Percentiles rank a stretch among this genome's conserved stretches.
These are phyloP conservation scores for Lutraria lutraria DNA, from an alignment of 2,888 invertebrate genomes.

Conservation along the genomic window DNA sequence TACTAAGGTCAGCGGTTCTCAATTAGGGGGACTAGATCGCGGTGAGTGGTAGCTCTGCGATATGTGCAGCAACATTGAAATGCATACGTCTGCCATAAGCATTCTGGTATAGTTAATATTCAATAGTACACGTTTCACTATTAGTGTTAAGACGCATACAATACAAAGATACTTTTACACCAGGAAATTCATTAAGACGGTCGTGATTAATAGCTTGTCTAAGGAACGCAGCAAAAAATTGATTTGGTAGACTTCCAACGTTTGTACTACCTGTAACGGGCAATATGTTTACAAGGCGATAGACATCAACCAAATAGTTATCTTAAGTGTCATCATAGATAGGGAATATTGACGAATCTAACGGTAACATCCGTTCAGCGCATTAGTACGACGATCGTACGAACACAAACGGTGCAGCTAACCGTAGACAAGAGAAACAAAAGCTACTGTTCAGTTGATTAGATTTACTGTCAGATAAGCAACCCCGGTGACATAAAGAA, in stretches of 20 bases:
- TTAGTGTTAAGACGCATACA: neutral
- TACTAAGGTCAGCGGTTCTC: neutral
- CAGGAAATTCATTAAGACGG: slow-evolving; percentile 27
- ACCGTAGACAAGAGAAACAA: slow-evolving; percentile 55
- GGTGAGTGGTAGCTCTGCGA: neutral
- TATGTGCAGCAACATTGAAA: neutral
- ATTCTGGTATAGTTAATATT: neutral
- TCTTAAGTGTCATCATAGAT: slow-evolving; percentile 17
- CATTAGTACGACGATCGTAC: neutral
- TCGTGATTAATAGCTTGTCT: slow-evolving; percentile 42
- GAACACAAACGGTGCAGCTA: slow-evolving; percentile 22
- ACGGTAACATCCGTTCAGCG: slow-evolving; percentile 7
- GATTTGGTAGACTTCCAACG: slow-evolving; percentile 35
- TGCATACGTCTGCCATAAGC: neutral
- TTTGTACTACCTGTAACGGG: slow-evolving; percentile 39
- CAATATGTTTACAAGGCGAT: slow-evolving; percentile 43
- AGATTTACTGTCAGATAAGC: slow-evolving; percentile 43
- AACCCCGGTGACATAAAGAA: slow-evolving; percentile 25
- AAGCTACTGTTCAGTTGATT: slow-evolving; percentile 50
- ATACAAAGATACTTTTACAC: slow-evolving; percentile 17
- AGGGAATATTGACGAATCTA: neutral
- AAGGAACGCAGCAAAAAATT: slow-evolving; percentile 41
- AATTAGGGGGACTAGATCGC: too few relatives aligned
- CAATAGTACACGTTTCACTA: neutral
- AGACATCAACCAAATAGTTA: neutral